A percentile compares a stretch with the other conserved stretches of the same genome.
phyloP scores from a whole-genome alignment of 1,140 invertebrate species.

The Patella vulgata region DNA sequence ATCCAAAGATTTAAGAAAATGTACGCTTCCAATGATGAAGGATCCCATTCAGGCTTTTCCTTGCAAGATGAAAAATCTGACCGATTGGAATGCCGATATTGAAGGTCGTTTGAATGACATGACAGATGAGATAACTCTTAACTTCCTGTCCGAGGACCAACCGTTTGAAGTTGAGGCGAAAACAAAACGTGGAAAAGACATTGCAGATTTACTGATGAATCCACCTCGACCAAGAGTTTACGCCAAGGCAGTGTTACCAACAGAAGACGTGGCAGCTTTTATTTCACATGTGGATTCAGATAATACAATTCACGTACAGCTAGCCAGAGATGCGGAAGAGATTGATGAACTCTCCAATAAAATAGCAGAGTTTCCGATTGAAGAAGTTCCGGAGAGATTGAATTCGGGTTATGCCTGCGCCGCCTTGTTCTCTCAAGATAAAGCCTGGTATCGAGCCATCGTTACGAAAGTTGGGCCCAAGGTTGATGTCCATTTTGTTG shows the following conservation, averaged over 20 bases:
- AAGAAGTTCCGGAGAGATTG: neutral
- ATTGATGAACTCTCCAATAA: constrained; percentile 70
- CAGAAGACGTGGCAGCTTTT: constrained; percentile 29
- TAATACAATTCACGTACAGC: constrained; percentile 68
- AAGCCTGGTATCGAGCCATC: constrained; percentile 79
- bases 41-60: constrained; percentile 29
- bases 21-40: constrained; percentile 21
- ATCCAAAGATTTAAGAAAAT: constrained; percentile 15
- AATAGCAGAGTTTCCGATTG: constrained; percentile 17
- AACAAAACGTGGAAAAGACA: constrained; percentile 27
- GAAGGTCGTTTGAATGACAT: constrained; percentile 23
- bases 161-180: constrained; percentile 32
- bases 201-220: constrained; percentile 22
- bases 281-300: constrained; percentile 54
- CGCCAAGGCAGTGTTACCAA: constrained; percentile 22
- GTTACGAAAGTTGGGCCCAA: constrained; percentile 71
- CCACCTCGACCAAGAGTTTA: constrained; percentile 27
- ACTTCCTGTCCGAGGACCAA: constrained; percentile 16
- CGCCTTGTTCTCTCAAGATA: constrained; percentile 77
- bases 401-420: constrained; percentile 70
- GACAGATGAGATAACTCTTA: constrained; percentile 23
- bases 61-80: constrained; percentile 30
- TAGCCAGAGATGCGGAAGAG: constrained; percentile 42
- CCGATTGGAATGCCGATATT: constrained; percentile 11
- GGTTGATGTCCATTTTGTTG: constrained; percentile 80